Evolutionary conservation across 2,113 vertebrate genomes (phyloP), one percentile per base, ranked within the genome.

Genomic region (Leucosticte australis): DNA sequence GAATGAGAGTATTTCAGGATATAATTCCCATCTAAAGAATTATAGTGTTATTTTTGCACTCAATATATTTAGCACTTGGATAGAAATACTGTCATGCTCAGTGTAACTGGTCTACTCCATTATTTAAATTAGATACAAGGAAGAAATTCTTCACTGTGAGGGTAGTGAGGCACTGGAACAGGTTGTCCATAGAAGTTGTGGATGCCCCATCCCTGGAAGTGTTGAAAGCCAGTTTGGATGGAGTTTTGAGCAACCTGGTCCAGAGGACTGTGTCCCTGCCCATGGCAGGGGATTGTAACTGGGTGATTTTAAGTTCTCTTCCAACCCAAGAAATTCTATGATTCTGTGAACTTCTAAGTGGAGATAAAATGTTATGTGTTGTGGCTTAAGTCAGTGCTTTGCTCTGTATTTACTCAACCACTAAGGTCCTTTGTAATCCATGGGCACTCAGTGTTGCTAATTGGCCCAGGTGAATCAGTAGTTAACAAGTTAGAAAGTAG

Each of bases 1-100:
- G 81, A 95, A 83, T 57, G 49, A 64, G 73, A 71, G 31, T 80
- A 83, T 74, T 97, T 96, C 59, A 88, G 78, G 59, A 69, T 87
- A 80, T 55, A 79, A 90, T 92, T 95, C 78, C 74, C 71, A 93
- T 84, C 39, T 84, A 73, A 95, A 87, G 74, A 76, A 93, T 83
- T 73, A 67, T 35, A 41, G 44, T 56, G 68, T 94, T 93, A 86
- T 95, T 93, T 94, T 88, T 94, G 46, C 57, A 60, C n/a, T 91
- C 42, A 53, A 49, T 92, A 93, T 83, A 81, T 94, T 88, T 94
- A 96, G 79, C 35, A 53, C 47, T 89, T 93, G 81, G 76, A 90
- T 92, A 47, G 68, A 75, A 83, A 70, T 65, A 35, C 60, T 88
- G 83, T 69, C 71, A 73, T 74, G 47, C 60, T 92, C 41, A 81